phyloP scores from a whole-genome alignment of 2,797 vertebrate genomes.

The Meriones psammophilus region DNA sequence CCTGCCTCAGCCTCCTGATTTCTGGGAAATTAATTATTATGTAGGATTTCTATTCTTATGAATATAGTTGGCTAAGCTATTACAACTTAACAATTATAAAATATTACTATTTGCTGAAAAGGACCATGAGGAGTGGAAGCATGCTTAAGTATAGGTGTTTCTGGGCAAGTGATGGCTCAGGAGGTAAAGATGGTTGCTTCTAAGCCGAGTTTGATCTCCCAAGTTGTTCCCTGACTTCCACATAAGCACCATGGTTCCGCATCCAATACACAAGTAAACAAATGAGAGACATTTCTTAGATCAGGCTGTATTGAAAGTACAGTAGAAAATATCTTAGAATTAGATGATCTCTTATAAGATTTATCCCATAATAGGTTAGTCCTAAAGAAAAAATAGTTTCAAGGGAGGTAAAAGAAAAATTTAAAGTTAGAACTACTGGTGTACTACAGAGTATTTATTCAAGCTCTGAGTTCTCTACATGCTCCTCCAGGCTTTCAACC shows the following conservation, averaged over 20 bases:
- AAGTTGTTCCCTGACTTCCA: not conserved
- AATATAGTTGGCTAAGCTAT: not conserved
- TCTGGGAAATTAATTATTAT: constrained; percentile 8
- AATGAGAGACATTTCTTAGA: constrained; percentile 44
- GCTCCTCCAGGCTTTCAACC: constrained; percentile 78
- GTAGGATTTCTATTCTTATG: constrained; percentile 9
- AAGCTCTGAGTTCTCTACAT: not conserved
- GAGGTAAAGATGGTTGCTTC: not conserved
- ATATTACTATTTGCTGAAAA: not conserved
- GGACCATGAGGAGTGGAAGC: not conserved
- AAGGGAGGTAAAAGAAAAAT: not conserved
- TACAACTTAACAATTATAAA: constrained; percentile 29
- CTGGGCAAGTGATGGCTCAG: not conserved
- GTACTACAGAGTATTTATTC: constrained; percentile 43
- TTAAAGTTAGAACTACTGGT: constrained; percentile 12
- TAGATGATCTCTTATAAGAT: constrained; percentile 7
- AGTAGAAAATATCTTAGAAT: constrained; percentile 67
- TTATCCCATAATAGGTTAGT: constrained; percentile 46
- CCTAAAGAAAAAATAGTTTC: constrained; percentile 43
- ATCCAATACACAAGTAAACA: not conserved
- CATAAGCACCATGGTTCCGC: not conserved
- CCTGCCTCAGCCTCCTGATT: not conserved
- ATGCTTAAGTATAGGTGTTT: constrained; percentile 29
- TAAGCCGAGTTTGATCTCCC: not conserved
- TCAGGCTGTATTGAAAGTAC: constrained; percentile 72